Base-by-base conservation (phyloP, 2,797 vertebrate species). In the Hirundo rustica region DNA sequence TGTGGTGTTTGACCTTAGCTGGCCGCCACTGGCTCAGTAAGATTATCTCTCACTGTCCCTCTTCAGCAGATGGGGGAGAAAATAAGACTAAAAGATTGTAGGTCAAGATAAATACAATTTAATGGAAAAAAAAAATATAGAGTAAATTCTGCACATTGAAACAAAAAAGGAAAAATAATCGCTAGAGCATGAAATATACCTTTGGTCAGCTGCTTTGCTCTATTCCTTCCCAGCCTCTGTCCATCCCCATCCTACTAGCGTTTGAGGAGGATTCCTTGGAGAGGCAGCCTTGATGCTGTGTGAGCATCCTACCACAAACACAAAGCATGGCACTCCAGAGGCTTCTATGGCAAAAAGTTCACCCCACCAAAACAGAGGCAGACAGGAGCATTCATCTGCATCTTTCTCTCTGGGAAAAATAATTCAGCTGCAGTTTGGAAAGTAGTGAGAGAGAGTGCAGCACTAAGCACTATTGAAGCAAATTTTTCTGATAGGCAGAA, bases 311-410 rank as follows among this genome's bases (percentile, higher is more conserved):
- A 29, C 42, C 27, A n/a, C 42, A 55, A 40, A 47, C 68, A 38
- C 7, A 16, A 40, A 55, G 23, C n/a, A 47, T 0, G 0, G 12
- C 8, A 13, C 34, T n/a, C 23, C 29, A n/a, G 42, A 19, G 10
- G 16, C 8, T 36, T 30, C n/a, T 29, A 19, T 7, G 38, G n/a
- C 19, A 38, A 23, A 64, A 83, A n/a, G 7, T 64, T 40, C 29
- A 40, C 5, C 29, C 19, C 50, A 64, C 5, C 42, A n/a, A n/a
- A 82, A 45, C 4, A 47, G 58, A 47, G 19, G 19, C 30, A 55
- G 23, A 25, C 16, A 83, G 19, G 23, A 54, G 30, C 34, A n/a
- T 22, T 40, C 40, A 62, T 18, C 25, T 34, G 7, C 12, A 40
- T n/a, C 42, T n/a, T 25, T 40, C 19, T 64, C 10, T 29, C 50